phyloP scores from a whole-genome alignment of 2,113 vertebrate species.

The Psettodes erumei region DNA sequence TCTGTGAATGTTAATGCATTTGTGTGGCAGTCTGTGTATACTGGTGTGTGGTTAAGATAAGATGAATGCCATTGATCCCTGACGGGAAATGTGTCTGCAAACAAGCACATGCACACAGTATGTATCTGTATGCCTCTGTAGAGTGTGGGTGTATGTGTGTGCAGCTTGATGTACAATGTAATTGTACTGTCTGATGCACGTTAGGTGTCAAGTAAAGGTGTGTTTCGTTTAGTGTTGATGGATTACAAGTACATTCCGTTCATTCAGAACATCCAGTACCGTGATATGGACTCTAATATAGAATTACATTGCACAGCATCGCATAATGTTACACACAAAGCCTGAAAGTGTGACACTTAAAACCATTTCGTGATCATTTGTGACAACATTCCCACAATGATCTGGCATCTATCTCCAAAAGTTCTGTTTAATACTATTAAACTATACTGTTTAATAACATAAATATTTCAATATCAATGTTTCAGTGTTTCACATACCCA shows the following conservation, averaged over 20 bases:
- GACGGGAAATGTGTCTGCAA: conserved; percentile 27
- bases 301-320: background rate
- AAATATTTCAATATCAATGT: too few species aligned
- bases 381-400: background rate
- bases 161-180: background rate
- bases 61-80: conserved; percentile 18
- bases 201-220: conserved; percentile 17
- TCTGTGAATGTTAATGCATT: background rate
- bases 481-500: background rate
- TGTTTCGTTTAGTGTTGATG: background rate
- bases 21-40: background rate
- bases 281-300: background rate
- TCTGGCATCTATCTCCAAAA: too few species aligned
- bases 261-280: conserved; percentile 17
- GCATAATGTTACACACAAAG: background rate
- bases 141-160: background rate
- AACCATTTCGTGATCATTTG: background rate
- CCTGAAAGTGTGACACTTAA: background rate
- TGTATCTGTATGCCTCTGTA: conserved; percentile 7
- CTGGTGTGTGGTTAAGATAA: conserved; percentile 20
- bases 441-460: too few species aligned
- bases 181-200: background rate
- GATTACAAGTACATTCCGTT: conserved; percentile 28
- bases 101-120: background rate
- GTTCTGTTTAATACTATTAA: too few species aligned